These are phyloP conservation scores for Thalassoma bifasciatum DNA, from an alignment of 2,113 vertebrate genomes.

Conservation along the genomic window DNA sequence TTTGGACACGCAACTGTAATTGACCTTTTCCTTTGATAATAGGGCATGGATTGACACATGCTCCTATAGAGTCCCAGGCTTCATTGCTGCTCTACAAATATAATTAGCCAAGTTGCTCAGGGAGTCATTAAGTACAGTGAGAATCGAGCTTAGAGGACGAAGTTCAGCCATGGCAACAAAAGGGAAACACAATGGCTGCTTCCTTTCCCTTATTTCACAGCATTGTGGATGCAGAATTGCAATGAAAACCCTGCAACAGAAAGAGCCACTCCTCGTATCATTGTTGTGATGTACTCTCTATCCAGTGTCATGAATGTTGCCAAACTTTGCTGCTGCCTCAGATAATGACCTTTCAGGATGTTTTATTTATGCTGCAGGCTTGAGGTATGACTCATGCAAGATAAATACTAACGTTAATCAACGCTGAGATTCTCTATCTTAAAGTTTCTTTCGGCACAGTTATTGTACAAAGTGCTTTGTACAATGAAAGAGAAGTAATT, in stretches of 20 bases:
- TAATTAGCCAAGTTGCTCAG: slow-evolving; percentile 58
- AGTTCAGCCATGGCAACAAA: slow-evolving; percentile 4
- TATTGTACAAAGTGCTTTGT: background rate
- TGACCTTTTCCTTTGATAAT: slow-evolving; percentile 75
- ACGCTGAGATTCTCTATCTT: background rate
- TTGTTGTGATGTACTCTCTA: background rate
- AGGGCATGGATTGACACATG: slow-evolving; percentile 51
- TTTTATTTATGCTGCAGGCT: background rate
- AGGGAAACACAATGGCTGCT: background rate
- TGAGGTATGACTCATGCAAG: background rate
- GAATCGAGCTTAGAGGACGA: slow-evolving; percentile 18
- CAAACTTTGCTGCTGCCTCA: background rate
- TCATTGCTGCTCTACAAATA: slow-evolving; percentile 40
- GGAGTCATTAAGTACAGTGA: slow-evolving; percentile 51
- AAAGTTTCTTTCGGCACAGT: too few species aligned
- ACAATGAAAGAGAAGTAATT: too few species aligned
- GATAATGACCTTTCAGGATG: background rate
- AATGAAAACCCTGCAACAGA: background rate
- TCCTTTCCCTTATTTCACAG: background rate
- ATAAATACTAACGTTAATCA: background rate
- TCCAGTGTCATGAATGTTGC: background rate
- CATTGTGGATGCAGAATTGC: background rate
- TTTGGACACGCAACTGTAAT: slow-evolving; percentile 57
- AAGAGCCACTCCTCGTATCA: background rate
- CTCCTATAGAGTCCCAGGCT: slow-evolving; percentile 21